These are phyloP conservation scores for Acipenser transmontanus DNA, from an alignment of 2,797 vertebrate species.

Conservation along the genomic window DNA sequence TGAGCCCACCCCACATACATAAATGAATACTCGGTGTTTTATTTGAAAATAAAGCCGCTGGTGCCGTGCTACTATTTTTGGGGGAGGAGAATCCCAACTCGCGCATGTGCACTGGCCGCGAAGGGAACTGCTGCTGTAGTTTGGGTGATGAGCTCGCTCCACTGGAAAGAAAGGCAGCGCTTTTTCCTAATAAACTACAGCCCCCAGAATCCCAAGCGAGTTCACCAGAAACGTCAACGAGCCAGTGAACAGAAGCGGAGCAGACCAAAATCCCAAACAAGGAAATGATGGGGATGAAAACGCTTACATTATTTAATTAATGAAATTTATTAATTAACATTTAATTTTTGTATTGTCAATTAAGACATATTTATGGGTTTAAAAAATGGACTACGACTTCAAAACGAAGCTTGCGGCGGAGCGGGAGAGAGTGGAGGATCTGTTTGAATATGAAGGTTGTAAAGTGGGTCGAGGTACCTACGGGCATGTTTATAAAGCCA, in stretches of 20 bases:
- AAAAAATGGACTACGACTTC: conserved; percentile 97
- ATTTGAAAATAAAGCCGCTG: neutral
- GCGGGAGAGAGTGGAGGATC: conserved; percentile 93
- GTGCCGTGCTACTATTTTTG: conserved; percentile 28
- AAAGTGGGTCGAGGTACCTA: conserved; percentile 99
- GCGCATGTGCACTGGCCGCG: conserved; percentile 46
- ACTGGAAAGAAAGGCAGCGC: rapidly evolving
- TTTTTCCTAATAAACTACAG: conserved; percentile 44
- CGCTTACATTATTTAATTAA: conserved; percentile 75
- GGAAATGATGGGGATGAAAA: conserved; percentile 84
- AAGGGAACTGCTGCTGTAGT: conserved; percentile 63
- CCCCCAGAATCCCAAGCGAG: conserved; percentile 54
- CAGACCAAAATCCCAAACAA: conserved; percentile 88
- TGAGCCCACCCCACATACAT: no score
- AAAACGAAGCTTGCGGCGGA: conserved; percentile 97
- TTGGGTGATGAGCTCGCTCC: neutral
- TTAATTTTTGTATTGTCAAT: conserved; percentile 68
- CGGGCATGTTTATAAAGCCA: conserved; percentile 98
- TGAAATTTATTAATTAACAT: conserved; percentile 76
- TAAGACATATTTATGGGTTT: conserved; percentile 81
- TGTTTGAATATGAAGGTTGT: conserved; percentile 98
- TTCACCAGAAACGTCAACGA: conserved; percentile 67
- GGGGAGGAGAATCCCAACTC: conserved; percentile 26
- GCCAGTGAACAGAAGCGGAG: conserved; percentile 68
- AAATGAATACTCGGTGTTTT: no score